Base-by-base conservation (phyloP, 2,888 invertebrate species). In the Caenorhabditis auriculariae region DNA sequence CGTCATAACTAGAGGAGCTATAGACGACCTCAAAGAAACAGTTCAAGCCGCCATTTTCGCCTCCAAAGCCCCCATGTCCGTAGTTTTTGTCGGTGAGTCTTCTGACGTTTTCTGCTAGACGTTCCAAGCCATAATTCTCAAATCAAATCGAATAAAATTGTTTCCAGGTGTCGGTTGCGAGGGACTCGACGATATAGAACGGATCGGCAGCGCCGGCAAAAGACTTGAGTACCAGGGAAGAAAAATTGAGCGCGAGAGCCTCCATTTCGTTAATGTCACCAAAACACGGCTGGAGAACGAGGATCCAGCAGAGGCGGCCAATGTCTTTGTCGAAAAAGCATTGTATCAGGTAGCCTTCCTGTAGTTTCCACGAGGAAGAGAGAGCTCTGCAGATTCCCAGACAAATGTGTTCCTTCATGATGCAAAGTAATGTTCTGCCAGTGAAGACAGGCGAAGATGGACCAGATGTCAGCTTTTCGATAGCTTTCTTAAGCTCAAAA, bases 1-100 rank as follows among this genome's bases (percentile, higher is more conserved):
- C 21, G 44, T 75, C 7, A 66, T 75, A 6, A 75, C 75, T 9
- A 56, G 73, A 32, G 75, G 75, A 21, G 51, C 64, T 23, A 69
- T 75, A 35, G 75, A 76, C n/a, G 75, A 75, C 41, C 44, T 75
- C 9, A 75, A 75, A 38, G 74, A 74, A 50, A 69, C 74, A 1
- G 66, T 75, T 1, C 75, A 75, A 50, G 64, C 75, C 4, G 59
- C 75, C 1, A 75, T 75, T 53, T 75, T 73, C 39, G 75, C 75
- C 7, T 75, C 75, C 17, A 60, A 75, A 42, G 61, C 73, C n/a
- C 75, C 75, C 5, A 67, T 75, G 27, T 75, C 61, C 2, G 57
- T 61, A 21, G 54, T 56, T 42, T 61, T 61, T 17, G 29, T 61
- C 43, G 59, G 57, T 57, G 24, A 42, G 57, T 17, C 9, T 5